Conservation (phyloP, 2,888 invertebrate species). For the Cephus rjabovi region DNA sequence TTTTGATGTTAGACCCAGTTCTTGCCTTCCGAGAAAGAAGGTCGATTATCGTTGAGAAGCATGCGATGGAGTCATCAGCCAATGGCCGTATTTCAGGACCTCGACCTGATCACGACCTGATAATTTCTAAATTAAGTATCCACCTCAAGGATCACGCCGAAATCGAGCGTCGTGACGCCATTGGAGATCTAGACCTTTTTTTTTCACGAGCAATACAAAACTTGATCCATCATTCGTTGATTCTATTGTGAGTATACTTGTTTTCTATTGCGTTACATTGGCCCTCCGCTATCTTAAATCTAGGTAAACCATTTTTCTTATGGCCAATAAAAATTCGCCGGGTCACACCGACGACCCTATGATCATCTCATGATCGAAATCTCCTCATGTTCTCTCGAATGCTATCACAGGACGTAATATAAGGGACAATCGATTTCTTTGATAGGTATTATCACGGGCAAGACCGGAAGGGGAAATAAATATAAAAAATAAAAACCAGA, state of each 20-base stretch:
- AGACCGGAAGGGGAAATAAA: background rate
- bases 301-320: background rate
- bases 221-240: background rate
- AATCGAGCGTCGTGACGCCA: background rate
- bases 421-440: background rate
- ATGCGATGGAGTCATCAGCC: conserved; percentile 33
- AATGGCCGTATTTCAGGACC: conserved; percentile 16
- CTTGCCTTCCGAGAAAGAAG: conserved; percentile 23
- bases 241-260: background rate
- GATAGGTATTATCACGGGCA: background rate
- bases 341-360: background rate
- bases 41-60: conserved; percentile 37
- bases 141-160: background rate
- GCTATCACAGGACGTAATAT: background rate
- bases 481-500: background rate
- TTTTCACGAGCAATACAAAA: background rate
- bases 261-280: background rate
- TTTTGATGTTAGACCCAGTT: background rate
- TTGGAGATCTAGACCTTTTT: background rate
- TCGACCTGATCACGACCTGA: conserved; percentile 28
- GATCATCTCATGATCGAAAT: background rate
- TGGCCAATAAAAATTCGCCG: background rate
- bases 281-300: background rate
- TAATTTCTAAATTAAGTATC: conserved; percentile 33
- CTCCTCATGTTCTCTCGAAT: background rate